phyloP scores from a whole-genome alignment of 2,888 invertebrate genomes.

The Homarus gammarus region DNA sequence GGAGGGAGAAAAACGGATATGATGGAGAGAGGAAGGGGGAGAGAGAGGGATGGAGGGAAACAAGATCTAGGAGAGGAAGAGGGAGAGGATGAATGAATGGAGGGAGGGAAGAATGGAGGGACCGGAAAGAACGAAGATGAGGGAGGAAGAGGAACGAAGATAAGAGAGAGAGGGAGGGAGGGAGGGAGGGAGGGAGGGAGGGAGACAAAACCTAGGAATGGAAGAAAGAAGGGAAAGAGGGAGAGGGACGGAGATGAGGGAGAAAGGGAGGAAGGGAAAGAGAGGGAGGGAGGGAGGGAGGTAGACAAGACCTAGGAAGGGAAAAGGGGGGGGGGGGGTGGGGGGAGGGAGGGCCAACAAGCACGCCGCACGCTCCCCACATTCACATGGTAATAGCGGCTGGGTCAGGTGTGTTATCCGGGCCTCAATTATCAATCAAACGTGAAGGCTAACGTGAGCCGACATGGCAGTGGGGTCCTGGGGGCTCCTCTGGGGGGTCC shows the following conservation, averaged over 20 bases:
- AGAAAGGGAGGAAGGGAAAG: background rate
- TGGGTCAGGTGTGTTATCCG: conserved; percentile 9
- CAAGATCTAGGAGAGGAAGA: too few relatives aligned
- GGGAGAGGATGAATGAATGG: too few relatives aligned
- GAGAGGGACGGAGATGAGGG: background rate
- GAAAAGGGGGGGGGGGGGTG: too few relatives aligned
- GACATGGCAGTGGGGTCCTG: background rate
- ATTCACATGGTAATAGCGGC: conserved; percentile 53
- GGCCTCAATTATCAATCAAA: conserved; percentile 58
- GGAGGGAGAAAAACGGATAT: too few relatives aligned
- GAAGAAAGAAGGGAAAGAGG: background rate
- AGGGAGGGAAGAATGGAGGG: too few relatives aligned
- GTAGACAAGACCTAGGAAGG: background rate
- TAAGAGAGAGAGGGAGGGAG: background rate
- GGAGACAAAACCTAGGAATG: background rate
- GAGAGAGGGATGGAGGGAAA: too few relatives aligned
- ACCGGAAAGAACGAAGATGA: too few relatives aligned
- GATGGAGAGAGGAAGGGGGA: too few relatives aligned
- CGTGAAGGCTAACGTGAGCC: conserved; percentile 62
- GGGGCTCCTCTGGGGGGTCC: too few relatives aligned
- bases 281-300: background rate
- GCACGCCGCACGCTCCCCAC: too few relatives aligned
- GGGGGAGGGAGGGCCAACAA: too few relatives aligned
- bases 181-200: background rate
- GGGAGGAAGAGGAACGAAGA: background rate